Conservation (phyloP, 2,113 vertebrate genomes). For the Catharus minimus region DNA sequence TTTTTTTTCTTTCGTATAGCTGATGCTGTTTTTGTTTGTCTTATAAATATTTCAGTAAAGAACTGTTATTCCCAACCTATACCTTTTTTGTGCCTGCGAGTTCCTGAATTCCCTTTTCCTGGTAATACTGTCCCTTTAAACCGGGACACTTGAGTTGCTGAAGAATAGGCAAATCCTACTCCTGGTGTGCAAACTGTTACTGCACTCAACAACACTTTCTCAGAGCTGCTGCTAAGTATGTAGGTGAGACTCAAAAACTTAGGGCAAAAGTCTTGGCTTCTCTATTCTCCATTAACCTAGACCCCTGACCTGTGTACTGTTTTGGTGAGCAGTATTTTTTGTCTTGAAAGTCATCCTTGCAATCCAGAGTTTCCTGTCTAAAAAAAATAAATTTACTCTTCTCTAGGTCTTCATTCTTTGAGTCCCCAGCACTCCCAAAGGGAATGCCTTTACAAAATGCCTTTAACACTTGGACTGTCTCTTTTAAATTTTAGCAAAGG, state of each 20-base stretch:
- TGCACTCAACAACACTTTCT: not conserved
- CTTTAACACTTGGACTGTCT: not conserved
- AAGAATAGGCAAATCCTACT: not conserved
- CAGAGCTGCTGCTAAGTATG: not conserved
- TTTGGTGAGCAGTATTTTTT: not conserved
- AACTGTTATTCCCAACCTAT: no score
- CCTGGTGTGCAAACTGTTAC: not conserved
- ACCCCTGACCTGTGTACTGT: not conserved
- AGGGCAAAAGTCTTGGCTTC: not conserved
- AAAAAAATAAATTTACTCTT: not conserved
- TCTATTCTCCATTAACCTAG: not conserved
- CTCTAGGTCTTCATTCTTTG: not conserved
- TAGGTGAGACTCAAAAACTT: not conserved
- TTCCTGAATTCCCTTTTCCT: no score
- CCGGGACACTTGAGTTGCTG: not conserved
- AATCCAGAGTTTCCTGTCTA: not conserved
- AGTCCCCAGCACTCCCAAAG: not conserved
- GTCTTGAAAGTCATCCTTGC: not conserved
- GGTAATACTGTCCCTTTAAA: no score
- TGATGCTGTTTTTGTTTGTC: no score
- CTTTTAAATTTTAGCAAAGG: conserved; percentile 16
- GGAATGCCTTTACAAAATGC: not conserved
- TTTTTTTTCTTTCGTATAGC: no score
- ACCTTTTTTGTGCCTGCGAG: no score
- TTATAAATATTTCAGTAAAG: no score